Base-by-base conservation (phyloP, 2,888 invertebrate species). In the Flexamia atlantica region DNA sequence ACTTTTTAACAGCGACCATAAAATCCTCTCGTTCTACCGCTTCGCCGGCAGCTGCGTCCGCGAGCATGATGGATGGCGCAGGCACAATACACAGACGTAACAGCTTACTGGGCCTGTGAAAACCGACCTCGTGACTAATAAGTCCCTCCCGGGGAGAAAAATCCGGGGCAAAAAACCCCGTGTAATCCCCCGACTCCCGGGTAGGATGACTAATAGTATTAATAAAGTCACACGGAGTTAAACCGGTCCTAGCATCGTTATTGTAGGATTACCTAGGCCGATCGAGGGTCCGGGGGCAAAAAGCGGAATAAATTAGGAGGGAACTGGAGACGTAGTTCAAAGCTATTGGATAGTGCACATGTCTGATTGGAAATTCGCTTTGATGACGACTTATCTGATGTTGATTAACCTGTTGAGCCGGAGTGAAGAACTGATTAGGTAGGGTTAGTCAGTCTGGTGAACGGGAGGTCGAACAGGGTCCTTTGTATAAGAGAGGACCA, bases 211-310 rank as follows among this genome's bases (percentile, higher is more conserved):
- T 79, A 79, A 79, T 79, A 57, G 79, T 36, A 79, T 79, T 79
- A 79, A 79, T 79, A 79, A 79, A 79, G 79, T 79, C 79, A 79
- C 79, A 57, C 40, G 57, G 36, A 57, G 46, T 76, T 79, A 36
- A 79, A 79, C 79, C 79, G 79, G 79, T 79, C 74, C 17, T 46
- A 42, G 74, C 70, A 76, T 76, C 74, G 74, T 76, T 76, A 76
- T 76, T 76, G 74, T 42, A 42, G 74, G 74, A 76, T 76, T 76
- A 76, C 46, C 46, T 50, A 2, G 36, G 72, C 40, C 20, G 42
- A 68, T 68, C 14, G 68, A 32, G 68, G 68, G 68, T 23, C 74
- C 42, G 20, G n/a, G 17, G 46, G 74, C 28, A 46, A 46, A 46
- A 46, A 46, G 42, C 23, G 25, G 40, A 36, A 76, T 76, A 76